Conservation (phyloP, 1,140 invertebrate genomes). For the Phthorimaea operculella region DNA sequence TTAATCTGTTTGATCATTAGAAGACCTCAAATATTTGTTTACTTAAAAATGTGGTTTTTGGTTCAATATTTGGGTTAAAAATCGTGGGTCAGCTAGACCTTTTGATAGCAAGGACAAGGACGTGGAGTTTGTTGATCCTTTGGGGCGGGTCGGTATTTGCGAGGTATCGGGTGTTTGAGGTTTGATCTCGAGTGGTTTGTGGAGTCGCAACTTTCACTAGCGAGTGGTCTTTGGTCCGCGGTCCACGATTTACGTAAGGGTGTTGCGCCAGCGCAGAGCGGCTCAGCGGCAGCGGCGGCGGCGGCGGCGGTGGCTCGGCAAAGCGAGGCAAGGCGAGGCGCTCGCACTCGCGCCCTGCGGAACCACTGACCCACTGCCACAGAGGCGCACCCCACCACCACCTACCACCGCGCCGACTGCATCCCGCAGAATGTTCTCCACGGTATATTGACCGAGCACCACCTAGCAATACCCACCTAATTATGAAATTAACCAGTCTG, state of each 20-base stretch:
- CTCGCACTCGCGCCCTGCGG: constrained; percentile 46
- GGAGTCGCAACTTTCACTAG: constrained; percentile 49
- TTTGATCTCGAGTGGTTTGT: constrained; percentile 9
- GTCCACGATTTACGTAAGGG: constrained; percentile 54
- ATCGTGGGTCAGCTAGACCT: background rate
- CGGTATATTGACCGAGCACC: background rate
- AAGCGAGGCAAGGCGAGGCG: constrained; percentile 1
- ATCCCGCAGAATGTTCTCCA: constrained; percentile 50
- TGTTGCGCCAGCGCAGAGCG: constrained; percentile 51
- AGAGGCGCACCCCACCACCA: constrained; percentile 39
- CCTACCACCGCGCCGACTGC: constrained; percentile 16
- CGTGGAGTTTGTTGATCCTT: background rate
- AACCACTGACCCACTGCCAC: constrained; percentile 62
- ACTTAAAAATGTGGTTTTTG: background rate
- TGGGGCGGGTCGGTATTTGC: background rate
- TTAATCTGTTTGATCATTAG: background rate
- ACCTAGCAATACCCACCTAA: background rate
- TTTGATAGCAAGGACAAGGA: background rate
- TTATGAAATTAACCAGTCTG: constrained; percentile 5
- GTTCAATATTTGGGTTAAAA: background rate
- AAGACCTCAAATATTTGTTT: background rate
- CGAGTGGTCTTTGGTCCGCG: constrained; percentile 27
- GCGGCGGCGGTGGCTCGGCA: background rate
- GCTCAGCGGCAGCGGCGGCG: constrained; percentile 8
- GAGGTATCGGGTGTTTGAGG: background rate